Evolutionary conservation across 2,888 invertebrate genomes (phyloP), one percentile per base, ranked within the genome.

Genomic region (Notodonta dromedarius): DNA sequence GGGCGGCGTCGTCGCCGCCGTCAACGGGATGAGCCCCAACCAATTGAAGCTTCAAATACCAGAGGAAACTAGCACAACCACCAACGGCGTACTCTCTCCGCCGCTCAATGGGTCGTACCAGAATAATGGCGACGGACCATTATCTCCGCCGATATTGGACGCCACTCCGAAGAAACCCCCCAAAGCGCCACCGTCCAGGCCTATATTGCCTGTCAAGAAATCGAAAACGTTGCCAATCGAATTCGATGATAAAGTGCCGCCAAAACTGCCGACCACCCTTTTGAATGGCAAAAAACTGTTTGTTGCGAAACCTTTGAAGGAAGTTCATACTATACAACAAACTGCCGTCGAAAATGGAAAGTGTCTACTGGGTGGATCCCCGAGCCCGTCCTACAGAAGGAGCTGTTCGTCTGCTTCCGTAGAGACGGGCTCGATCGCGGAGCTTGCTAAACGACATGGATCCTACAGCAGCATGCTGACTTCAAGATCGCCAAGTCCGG

Each of bases 401-500:
- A 93, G 89, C 73, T 83, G 74, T 68, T 92, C 93, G 8, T 77
- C 84, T 24, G 82, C 85, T 58, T 88, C 90, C 8, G 91, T 94
- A 16, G 94, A 94, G 77, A 93, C 89, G 42, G 94, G 94, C 24
- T 93, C 93, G 5, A 94, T 94, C 65, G 89, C 93, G 58, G 94
- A 94, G 72, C 85, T 94, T 11, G 94, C 94, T 6, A 88, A 79
- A 68, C 85, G 93, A 59, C 94, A 94, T 76, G 86, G 84, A 32
- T 81, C 91, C 12, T 78, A 76, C 44, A 84, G 76, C 65, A 88
- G 77, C 59, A 71, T 88, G 8, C 78, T 91, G 14, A 84, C 91
- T 44, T 94, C 94, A 42, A 90, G 95, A 71, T 95, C 95, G 53
- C 95, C 95, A 5, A 95, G 95, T 80, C 95, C 95, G 12, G 89